A percentile compares a stretch with the other conserved stretches of the same genome.
Evolutionary conservation across 2,888 invertebrate genomes (phyloP).

Genomic region (Clistopyga incitator): DNA sequence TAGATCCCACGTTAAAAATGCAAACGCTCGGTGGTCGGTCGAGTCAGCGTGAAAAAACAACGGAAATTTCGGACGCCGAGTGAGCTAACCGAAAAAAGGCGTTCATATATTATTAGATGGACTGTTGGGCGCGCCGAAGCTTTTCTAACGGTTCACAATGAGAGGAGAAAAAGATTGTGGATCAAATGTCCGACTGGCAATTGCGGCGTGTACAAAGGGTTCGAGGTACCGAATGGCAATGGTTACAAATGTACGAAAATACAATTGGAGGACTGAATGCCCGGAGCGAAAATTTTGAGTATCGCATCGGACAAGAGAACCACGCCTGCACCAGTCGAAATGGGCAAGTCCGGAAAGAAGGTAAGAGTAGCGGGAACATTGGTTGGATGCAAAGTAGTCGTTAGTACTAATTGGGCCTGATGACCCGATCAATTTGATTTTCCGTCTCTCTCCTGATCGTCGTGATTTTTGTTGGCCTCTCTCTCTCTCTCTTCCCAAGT

Average conservation of each 20-base stretch:
- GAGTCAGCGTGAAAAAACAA: conserved; percentile 40
- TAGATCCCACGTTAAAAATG: conserved; percentile 36
- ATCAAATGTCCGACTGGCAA: conserved; percentile 30
- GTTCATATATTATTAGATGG: conserved; percentile 40
- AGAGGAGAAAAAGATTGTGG: conserved; percentile 2
- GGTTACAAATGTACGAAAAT: conserved; percentile 22
- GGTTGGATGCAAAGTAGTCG: conserved; percentile 15
- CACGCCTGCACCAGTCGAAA: conserved; percentile 38
- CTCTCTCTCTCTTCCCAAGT: conserved; percentile 33
- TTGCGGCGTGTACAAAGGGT: conserved; percentile 17
- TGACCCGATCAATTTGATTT: conserved; percentile 49
- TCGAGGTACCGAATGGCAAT: neutral
- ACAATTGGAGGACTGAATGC: conserved; percentile 1
- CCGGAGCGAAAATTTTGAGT: conserved; percentile 25
- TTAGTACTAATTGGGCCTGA: conserved; percentile 62
- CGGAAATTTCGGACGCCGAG: conserved; percentile 15
- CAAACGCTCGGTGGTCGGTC: conserved; percentile 41
- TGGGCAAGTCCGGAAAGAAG: conserved; percentile 14
- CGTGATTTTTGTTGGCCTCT: conserved; percentile 29
- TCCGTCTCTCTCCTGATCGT: conserved; percentile 16
- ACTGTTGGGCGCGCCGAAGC: neutral
- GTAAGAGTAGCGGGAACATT: conserved; percentile 16
- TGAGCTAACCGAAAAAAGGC: conserved; percentile 31
- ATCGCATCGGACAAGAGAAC: conserved; percentile 18
- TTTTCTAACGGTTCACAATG: conserved; percentile 4